Evolutionary conservation across 2,797 vertebrate species (phyloP), one percentile per base, ranked within the genome.

Genomic region (Hydrophis major): DNA sequence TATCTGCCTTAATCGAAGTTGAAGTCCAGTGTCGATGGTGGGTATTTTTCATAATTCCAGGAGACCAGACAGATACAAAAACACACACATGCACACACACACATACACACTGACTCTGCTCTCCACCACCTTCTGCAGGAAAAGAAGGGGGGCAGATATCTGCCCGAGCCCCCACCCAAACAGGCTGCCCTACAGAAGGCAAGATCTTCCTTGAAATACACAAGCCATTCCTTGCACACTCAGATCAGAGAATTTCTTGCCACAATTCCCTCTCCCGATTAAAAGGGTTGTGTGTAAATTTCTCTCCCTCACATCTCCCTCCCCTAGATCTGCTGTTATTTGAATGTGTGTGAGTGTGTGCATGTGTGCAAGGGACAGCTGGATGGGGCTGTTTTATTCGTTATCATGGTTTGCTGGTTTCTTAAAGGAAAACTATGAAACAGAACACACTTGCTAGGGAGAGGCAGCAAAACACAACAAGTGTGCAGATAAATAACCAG

Each of bases 11-110:
- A 99, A 99, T 99, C 99, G 99, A 99, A 99, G 98, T 98, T 99
- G 99, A 99, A 99, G 99, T 98, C 98, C 98, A 98, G 98, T 99
- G 98, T 99, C 98, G 98, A 99, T 99, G 99, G 98, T 98, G 96
- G 98, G 98, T 98, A 99, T 99, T 99, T 99, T 99, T 99, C 99
- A 99, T 99, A 99, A 99, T 99, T 99, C 99, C 98, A 98, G 98
- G 98, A 98, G 97, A 96, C 96, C 97, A 97, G 97, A 97, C 97
- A 97, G 97, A 97, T 97, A 97, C 97, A 96, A 97, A 97, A 97
- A 97, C 97, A 97, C 96, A 94, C 94, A 42, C 63, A 32, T 32
- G 1, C 69, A 0, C 14, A 1, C 47, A 28, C 83, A 74, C 94
- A 89, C 32, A 69, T 7, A 87, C 86, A 89, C 94, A 89, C 37